Evolutionary conservation across 1,140 invertebrate species (phyloP), one percentile per base, ranked within the genome.

Genomic region (Drosophila simulans): DNA sequence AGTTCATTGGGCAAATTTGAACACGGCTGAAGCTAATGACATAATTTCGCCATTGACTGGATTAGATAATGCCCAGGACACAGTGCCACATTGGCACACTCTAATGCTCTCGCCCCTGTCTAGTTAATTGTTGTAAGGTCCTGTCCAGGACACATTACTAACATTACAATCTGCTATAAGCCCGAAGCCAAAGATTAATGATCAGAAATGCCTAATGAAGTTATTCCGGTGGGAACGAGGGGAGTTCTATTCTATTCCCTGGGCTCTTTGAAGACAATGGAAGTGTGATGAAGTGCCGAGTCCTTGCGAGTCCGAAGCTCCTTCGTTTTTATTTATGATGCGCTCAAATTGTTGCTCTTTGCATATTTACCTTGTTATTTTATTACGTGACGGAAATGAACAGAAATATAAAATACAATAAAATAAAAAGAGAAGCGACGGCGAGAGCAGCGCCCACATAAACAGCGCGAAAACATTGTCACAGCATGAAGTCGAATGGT

Each of bases 331-430:
- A 88, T 86, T 88, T 81, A 88, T 82, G 83, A 68, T 54, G 35
- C 68, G 35, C 46, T 88, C 72, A 79, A 76, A 76, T 78, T 88
- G 72, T 49, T 74, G 64, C 68, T 75, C 68, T 54, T 83, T 73
- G 76, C 75, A 88, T 83, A 79, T 89, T 86, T 80, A 86, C 83
- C 83, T 86, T 83, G 83, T 69, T 83, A 83, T 88, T 88, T 86
- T 88, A 86, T 88, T 82, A 71, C 76, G 79, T 80, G 83, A 56
- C 65, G 83, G 83, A 86, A 88, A 86, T 86, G 79, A 86, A 82
- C 65, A 58, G 71, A 79, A 68, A 81, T 77, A 79, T 88, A 78
- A 86, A 81, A 84, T 84, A 66, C 69, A 74, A 72, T 52, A 71
- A 63, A 68, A 73, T 51, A 66, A 59, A 54, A 59, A 54, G 20